Evolutionary conservation across 2,888 invertebrate species (phyloP).

Genomic region (Acleris sparsana): DNA sequence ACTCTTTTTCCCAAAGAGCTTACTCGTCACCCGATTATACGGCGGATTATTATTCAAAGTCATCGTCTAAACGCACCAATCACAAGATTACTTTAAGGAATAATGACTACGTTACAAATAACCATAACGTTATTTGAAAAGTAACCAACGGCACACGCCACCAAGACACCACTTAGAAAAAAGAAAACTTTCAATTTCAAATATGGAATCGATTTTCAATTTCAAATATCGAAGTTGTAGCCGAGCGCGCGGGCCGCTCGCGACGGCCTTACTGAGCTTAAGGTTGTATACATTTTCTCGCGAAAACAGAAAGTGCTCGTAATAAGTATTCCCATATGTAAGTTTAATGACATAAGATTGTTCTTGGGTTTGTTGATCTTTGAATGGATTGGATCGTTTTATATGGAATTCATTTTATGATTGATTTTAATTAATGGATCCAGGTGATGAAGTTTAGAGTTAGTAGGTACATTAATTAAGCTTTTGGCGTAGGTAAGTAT

Average conservation of each 20-base stretch:
- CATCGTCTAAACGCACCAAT: constrained; percentile 50
- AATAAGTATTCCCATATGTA: constrained; percentile 45
- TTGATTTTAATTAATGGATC: neutral
- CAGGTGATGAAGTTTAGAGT: neutral
- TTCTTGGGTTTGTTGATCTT: constrained; percentile 45
- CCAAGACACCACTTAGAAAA: constrained; percentile 19
- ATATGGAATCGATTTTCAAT: constrained; percentile 42
- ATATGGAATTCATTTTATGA: neutral
- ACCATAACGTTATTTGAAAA: constrained; percentile 19
- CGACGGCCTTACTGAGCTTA: constrained; percentile 64
- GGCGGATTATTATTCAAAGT: constrained; percentile 66
- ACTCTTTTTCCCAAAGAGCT: constrained; percentile 72
- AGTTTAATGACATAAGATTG: constrained; percentile 50
- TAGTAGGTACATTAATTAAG: no score
- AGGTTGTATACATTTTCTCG: constrained; percentile 61
- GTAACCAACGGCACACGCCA: constrained; percentile 18
- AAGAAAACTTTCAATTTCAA: constrained; percentile 23
- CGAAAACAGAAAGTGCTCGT: constrained; percentile 71
- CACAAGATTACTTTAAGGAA: constrained; percentile 12
- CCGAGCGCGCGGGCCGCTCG: constrained; percentile 58
- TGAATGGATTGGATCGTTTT: constrained; percentile 15
- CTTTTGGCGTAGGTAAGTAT: no score
- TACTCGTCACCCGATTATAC: constrained; percentile 65
- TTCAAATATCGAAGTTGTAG: constrained; percentile 39
- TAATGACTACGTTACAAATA: constrained; percentile 17